Conservation (phyloP, 2,888 invertebrate genomes). For the Eupithecia subfuscata region DNA sequence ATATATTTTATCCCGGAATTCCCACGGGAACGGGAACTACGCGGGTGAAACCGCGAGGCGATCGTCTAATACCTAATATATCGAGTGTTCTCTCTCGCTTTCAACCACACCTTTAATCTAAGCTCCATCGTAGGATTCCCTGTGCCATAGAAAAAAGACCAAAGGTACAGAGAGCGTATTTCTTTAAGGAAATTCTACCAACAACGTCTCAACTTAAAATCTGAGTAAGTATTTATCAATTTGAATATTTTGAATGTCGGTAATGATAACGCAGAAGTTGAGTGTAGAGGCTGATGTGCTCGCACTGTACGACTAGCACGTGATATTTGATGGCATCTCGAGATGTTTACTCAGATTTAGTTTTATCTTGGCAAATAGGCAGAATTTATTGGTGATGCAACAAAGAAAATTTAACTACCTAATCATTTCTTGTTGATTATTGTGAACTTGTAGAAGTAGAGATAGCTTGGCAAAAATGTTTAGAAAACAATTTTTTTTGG, state of each 20-base stretch:
- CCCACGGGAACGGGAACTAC: no score
- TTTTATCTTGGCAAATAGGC: constrained; percentile 7
- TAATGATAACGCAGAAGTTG: background rate
- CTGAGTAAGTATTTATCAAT: background rate
- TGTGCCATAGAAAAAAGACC: no score
- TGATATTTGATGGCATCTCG: background rate
- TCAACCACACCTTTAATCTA: no score
- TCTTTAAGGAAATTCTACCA: background rate
- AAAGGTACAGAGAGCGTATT: background rate
- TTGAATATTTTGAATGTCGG: background rate
- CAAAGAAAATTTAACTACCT: background rate
- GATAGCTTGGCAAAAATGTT: background rate
- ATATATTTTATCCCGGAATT: no score
- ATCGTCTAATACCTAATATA: no score
- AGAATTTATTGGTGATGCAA: constrained; percentile 4
- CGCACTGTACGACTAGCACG: background rate
- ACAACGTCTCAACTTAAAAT: background rate
- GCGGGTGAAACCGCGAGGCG: no score
- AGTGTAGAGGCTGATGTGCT: background rate
- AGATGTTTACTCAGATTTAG: constrained; percentile 10
- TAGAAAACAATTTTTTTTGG: no score
- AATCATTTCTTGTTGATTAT: background rate
- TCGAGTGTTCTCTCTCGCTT: no score
- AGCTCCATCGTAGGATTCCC: no score
- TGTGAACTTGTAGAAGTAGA: background rate